phyloP scores from a whole-genome alignment of 2,113 vertebrate species.

The Lampris megalopsis region DNA sequence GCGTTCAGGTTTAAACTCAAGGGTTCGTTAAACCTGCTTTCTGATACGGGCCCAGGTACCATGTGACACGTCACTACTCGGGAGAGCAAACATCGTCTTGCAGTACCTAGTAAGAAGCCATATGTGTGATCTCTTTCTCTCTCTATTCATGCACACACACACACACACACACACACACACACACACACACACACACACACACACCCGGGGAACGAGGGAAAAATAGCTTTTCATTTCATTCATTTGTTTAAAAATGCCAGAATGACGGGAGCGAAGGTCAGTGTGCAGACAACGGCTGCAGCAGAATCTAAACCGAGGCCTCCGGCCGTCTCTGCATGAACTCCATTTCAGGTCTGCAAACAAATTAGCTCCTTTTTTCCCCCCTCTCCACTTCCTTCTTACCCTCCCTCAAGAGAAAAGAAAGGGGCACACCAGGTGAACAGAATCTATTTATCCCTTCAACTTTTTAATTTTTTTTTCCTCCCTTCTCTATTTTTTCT shows the following conservation, averaged over 20 bases:
- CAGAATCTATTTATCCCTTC: constrained; percentile 74
- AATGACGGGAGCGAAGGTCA: constrained; percentile 69
- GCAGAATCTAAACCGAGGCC: constrained; percentile 73
- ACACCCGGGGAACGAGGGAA: neutral
- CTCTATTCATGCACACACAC: neutral
- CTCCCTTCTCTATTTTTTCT: constrained; percentile 44
- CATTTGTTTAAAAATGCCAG: constrained; percentile 66
- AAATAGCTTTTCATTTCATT: constrained; percentile 49
- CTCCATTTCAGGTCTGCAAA: constrained; percentile 75
- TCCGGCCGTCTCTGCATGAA: constrained; percentile 68
- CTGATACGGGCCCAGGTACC: too few species aligned
- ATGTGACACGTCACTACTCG: too few species aligned
- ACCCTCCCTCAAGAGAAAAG: constrained; percentile 55
- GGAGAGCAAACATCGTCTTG: too few species aligned
- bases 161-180: neutral
- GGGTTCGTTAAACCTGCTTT: too few species aligned
- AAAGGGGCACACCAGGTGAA: constrained; percentile 67
- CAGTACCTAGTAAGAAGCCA: too few species aligned
- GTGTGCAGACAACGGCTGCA: constrained; percentile 58
- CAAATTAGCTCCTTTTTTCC: constrained; percentile 66
- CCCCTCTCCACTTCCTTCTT: constrained; percentile 36
- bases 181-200: constrained; percentile 5
- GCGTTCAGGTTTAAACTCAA: too few species aligned
- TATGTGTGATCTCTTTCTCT: neutral
- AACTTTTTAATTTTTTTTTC: constrained; percentile 32